Percentiles rank a stretch among this genome's conserved stretches.
Evolutionary conservation across 1,140 invertebrate species (phyloP).

Genomic region (Megathymus violae): DNA sequence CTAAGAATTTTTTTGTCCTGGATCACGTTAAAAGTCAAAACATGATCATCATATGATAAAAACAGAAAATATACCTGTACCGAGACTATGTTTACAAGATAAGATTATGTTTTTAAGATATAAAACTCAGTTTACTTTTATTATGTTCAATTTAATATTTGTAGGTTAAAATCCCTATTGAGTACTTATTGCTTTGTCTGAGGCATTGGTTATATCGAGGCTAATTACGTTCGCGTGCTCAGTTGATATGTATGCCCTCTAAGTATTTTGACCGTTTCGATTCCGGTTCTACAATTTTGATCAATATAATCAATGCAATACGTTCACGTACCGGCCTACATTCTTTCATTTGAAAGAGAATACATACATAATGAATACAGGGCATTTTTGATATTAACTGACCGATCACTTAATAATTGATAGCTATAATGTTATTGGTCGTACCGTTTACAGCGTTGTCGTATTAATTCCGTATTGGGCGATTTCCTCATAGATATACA

Average conservation of each 20-base stretch:
- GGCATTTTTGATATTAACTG: constrained; percentile 52
- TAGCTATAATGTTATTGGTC: constrained; percentile 51
- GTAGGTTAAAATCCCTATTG: constrained; percentile 1
- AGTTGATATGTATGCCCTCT: constrained; percentile 24
- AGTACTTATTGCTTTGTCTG: too few relatives aligned
- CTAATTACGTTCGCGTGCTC: constrained; percentile 15
- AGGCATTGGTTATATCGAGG: constrained; percentile 31
- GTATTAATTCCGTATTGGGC: background rate
- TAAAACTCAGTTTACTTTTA: too few relatives aligned
- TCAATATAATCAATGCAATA: constrained; percentile 63
- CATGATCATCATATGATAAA: too few relatives aligned
- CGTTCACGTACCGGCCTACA: constrained; percentile 67
- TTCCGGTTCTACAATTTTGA: constrained; percentile 54
- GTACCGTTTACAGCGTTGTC: background rate
- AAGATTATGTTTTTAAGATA: too few relatives aligned
- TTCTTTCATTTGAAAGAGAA: constrained; percentile 68
- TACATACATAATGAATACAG: constrained; percentile 55
- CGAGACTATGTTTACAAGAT: too few relatives aligned
- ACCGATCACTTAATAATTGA: constrained; percentile 53
- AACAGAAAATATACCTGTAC: too few relatives aligned
- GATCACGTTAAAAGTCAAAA: too few relatives aligned
- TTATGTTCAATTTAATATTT: too few relatives aligned
- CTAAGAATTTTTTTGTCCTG: too few relatives aligned
- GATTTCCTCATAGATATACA: constrained; percentile 1
- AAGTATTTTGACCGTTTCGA: constrained; percentile 39